Conservation (phyloP, 2,888 invertebrate genomes). For the Syrista parreyssii region DNA sequence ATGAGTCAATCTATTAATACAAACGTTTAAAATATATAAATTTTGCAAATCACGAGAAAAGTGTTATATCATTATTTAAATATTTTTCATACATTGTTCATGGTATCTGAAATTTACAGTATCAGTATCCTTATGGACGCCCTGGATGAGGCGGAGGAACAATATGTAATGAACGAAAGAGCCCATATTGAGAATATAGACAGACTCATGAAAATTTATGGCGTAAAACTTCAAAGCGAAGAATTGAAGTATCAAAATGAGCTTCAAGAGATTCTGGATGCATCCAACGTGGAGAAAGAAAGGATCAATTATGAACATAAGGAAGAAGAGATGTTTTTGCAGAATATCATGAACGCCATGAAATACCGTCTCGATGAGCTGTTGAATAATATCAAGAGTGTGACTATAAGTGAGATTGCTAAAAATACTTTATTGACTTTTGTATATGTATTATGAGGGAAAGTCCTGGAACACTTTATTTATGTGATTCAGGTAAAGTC, state of each 20-base stretch:
- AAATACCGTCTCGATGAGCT: conserved; percentile 30
- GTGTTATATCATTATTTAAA: background rate
- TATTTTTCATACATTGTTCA: background rate
- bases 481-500: conserved; percentile 35
- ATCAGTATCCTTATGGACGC: conserved; percentile 64
- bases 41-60: background rate
- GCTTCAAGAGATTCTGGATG: conserved; percentile 30
- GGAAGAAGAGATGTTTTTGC: conserved; percentile 33
- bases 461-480: background rate
- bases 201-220: conserved; percentile 56
- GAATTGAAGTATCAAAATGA: conserved; percentile 32
- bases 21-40: background rate
- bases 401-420: conserved; percentile 34
- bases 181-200: conserved; percentile 63
- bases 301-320: conserved; percentile 28
- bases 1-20: background rate
- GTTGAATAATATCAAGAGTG: conserved; percentile 28
- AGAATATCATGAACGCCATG: conserved; percentile 29
- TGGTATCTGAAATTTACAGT: conserved; percentile 19
- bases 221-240: conserved; percentile 42
- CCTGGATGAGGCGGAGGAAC: conserved; percentile 61
- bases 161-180: conserved; percentile 59
- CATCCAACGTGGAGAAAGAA: conserved; percentile 18
- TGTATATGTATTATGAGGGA: background rate
- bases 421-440: background rate